Percentiles rank a stretch among this genome's conserved stretches.
phyloP scores from a whole-genome alignment of 2,113 vertebrate species.

The Peromyscus leucopus region DNA sequence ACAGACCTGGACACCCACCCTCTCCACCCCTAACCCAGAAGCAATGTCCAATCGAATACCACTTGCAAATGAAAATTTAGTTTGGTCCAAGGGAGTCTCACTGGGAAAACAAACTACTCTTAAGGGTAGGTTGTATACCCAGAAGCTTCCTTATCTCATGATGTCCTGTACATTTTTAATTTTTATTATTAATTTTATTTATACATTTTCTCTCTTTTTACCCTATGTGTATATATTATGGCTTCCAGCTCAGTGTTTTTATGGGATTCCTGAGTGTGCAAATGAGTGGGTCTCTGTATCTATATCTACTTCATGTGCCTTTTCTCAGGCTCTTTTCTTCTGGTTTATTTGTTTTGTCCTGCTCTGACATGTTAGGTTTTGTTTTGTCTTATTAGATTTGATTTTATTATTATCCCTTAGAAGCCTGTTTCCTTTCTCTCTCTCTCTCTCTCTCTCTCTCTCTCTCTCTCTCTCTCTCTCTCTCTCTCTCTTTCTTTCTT shows the following conservation, averaged over 20 bases:
- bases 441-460: background rate
- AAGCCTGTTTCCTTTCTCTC: background rate
- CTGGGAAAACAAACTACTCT: background rate
- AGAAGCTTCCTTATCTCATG: background rate
- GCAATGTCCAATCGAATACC: background rate
- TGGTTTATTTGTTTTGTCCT: background rate
- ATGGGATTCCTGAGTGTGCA: background rate
- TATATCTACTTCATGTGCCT: background rate
- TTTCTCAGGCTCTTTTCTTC: background rate
- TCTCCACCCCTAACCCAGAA: background rate
- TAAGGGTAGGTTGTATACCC: background rate
- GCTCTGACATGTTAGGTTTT: background rate
- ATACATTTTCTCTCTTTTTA: background rate
- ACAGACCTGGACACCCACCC: background rate
- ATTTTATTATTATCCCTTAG: background rate
- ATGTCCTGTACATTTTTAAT: background rate
- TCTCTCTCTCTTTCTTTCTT: accelerated
- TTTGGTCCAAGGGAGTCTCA: background rate
- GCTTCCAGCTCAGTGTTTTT: background rate
- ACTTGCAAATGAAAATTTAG: background rate
- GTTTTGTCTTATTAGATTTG: background rate
- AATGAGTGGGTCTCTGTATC: background rate
- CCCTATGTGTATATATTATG: background rate
- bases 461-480: background rate
- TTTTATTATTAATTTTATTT: background rate